Conservation (phyloP, 2,113 vertebrate genomes). For the Brachypteracias leptosomus region DNA sequence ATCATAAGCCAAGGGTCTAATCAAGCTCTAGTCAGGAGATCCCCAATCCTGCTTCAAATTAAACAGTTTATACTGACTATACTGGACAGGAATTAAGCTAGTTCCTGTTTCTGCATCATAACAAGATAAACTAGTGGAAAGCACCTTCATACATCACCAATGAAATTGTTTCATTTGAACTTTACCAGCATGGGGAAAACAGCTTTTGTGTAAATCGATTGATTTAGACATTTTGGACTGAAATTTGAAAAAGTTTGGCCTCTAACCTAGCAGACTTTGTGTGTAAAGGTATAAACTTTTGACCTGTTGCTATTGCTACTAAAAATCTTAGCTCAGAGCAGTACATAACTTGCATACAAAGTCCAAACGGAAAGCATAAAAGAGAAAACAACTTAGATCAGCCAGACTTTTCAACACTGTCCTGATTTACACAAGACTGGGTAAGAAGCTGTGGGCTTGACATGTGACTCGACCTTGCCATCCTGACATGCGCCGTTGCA, state of each 20-base stretch:
- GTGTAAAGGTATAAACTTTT: neutral
- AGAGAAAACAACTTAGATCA: neutral
- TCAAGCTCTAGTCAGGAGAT: neutral
- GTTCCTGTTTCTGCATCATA: neutral
- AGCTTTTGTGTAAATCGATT: neutral
- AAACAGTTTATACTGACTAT: neutral
- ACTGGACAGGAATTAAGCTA: neutral
- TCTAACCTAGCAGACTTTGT: neutral
- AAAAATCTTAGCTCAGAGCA: neutral
- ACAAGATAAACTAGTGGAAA: neutral
- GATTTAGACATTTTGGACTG: neutral
- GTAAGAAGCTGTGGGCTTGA: neutral
- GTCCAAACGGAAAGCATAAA: neutral
- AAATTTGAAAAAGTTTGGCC: neutral
- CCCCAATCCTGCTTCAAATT: neutral
- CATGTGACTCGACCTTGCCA: neutral
- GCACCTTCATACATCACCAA: neutral
- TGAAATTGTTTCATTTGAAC: neutral
- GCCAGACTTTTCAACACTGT: neutral
- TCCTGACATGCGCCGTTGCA: accelerated
- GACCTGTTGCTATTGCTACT: neutral
- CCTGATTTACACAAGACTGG: neutral
- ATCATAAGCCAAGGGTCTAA: neutral
- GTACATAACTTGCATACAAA: neutral
- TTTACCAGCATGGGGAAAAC: neutral